Base-by-base conservation (phyloP, 2,888 invertebrate genomes). In the Scaptomyza reducta region DNA sequence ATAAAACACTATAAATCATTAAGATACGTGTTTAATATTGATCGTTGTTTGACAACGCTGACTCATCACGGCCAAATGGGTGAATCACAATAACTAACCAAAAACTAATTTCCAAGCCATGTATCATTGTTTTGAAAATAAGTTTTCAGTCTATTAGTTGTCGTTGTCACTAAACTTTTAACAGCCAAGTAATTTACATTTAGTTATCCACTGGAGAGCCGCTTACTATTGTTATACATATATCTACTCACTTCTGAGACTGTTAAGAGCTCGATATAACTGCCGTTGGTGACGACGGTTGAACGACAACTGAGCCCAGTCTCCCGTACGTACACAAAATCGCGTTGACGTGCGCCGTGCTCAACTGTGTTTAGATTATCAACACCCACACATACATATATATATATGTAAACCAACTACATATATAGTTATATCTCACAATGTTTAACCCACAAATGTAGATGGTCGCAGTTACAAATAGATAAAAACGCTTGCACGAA, bases 261-360 rank as follows among this genome's bases (percentile, higher is more conserved):
- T 33, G 56, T 42, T 16, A 44, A 51, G 22, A 45, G 61, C 53
- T 72, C 54, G 51, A 64, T 67, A 59, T 25, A 45, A 66, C 69
- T 70, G 60, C 67, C 79, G 74, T 63, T 42, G 47, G 56, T 69
- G 63, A 66, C 70, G 82, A 70, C 75, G 75, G 79, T 79, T 69
- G 70, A 57, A 69, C 69, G 54, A 67, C 65, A 74, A 82, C 88
- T 82, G 79, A 87, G 58, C 45, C 49, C 38, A 45, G 27, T 42
- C 9, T 41, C 13, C 53, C 42, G 42, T 49, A 46, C 27, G 40
- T 42, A 60, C 63, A 16, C 51, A 63, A 53, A 63, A 70, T 64
- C 61, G 33, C 53, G 59, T 79, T 82, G 54, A 65, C 70, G 74
- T 68, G 65, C 45, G 49, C 69, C 44, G 60, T 63, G 42, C 61